Percentiles rank a stretch among this genome's conserved stretches.
phyloP scores from a whole-genome alignment of 2,113 vertebrate species.

The Chaetodon auriga region DNA sequence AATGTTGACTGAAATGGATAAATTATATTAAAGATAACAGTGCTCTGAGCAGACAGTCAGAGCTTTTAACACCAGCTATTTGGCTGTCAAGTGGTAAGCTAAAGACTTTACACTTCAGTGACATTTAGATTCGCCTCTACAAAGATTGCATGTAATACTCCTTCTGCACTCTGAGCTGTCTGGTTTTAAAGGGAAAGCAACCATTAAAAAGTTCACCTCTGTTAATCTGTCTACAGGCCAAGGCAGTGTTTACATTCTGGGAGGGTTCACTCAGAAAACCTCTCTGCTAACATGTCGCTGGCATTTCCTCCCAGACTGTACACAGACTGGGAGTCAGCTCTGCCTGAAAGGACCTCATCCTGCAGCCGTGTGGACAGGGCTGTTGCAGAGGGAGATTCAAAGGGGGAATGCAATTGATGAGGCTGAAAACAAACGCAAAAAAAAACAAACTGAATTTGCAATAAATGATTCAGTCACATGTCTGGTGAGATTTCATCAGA shows the following conservation, averaged over 20 bases:
- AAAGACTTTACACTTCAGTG: slow-evolving; percentile 48
- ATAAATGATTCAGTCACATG: not conserved
- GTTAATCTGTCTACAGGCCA: slow-evolving; percentile 35
- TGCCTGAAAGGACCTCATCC: not conserved
- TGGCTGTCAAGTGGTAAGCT: slow-evolving; percentile 50
- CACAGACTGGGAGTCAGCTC: not conserved
- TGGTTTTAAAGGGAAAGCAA: slow-evolving; percentile 48
- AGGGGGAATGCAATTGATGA: not conserved
- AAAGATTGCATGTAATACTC: slow-evolving; percentile 48
- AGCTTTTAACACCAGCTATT: slow-evolving; percentile 55
- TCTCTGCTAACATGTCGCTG: not conserved
- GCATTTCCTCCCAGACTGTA: slow-evolving; percentile 9
- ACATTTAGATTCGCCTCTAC: slow-evolving; percentile 53
- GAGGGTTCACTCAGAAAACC: slow-evolving; percentile 25
- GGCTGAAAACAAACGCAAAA: slow-evolving; percentile 12
- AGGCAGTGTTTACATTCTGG: slow-evolving; percentile 56
- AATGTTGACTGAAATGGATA: not conserved
- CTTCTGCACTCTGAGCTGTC: slow-evolving; percentile 42
- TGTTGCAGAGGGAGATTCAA: not conserved
- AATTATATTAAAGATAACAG: slow-evolving; percentile 7
- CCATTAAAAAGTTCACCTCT: slow-evolving; percentile 45
- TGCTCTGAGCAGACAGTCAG: slow-evolving; percentile 12
- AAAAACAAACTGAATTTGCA: not conserved
- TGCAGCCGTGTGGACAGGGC: slow-evolving; percentile 1
- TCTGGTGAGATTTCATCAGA: not conserved